phyloP scores from a whole-genome alignment of 1,140 invertebrate genomes.

The Neotoxoptera formosana region DNA sequence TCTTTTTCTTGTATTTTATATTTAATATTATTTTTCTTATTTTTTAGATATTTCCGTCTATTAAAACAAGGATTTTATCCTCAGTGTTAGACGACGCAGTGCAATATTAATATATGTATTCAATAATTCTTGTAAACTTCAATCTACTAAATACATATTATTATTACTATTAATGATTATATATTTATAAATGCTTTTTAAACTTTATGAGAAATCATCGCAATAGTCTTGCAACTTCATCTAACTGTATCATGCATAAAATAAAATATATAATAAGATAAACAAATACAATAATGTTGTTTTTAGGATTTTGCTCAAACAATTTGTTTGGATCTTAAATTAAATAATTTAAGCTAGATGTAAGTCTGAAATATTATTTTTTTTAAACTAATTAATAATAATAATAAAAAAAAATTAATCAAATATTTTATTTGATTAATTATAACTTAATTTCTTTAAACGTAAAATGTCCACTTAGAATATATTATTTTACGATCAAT shows the following conservation, averaged over 20 bases:
- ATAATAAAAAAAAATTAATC: neutral
- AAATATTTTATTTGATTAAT: neutral
- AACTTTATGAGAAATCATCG: neutral
- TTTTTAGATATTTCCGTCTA: too few relatives aligned
- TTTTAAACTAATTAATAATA: neutral
- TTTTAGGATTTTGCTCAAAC: neutral
- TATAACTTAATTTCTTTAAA: neutral
- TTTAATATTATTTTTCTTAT: too few relatives aligned
- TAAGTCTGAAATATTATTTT: neutral
- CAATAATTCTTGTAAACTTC: too few relatives aligned
- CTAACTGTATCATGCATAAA: neutral
- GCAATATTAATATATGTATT: too few relatives aligned
- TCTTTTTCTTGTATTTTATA: too few relatives aligned
- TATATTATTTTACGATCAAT: neutral
- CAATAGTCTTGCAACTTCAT: neutral
- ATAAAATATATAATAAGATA: too few relatives aligned
- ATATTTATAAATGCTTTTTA: neutral
- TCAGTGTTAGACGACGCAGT: too few relatives aligned
- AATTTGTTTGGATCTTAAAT: neutral
- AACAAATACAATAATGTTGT: neutral
- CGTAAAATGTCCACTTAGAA: neutral
- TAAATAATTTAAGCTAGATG: neutral
- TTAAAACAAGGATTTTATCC: too few relatives aligned
- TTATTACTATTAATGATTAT: too few relatives aligned
- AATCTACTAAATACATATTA: too few relatives aligned